phyloP scores from a whole-genome alignment of 2,797 vertebrate genomes.

The Lindbergichthys nudifrons region DNA sequence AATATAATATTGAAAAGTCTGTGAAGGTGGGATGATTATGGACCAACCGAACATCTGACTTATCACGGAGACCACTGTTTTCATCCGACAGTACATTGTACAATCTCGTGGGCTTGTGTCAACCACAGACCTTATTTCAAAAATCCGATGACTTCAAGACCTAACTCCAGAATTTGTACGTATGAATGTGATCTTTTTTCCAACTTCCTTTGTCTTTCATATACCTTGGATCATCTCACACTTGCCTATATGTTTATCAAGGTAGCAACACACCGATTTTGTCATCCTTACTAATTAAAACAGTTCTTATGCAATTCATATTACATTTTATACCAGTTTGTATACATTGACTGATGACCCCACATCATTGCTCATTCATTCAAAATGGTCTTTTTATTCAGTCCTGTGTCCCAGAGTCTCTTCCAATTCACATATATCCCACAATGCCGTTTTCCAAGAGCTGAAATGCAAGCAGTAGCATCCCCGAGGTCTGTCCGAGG shows the following conservation, averaged over 20 bases:
- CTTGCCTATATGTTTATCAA: no score
- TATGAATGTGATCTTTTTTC: no score
- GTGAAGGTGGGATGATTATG: no score
- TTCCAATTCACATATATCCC: slow-evolving; percentile 7
- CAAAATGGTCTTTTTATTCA: not conserved
- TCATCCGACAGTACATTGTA: no score
- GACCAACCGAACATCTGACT: no score
- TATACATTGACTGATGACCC: not conserved
- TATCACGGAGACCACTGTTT: no score
- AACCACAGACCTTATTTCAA: not conserved
- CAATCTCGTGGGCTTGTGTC: no score
- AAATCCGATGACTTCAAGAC: not conserved
- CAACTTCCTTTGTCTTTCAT: no score
- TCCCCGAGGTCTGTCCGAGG: slow-evolving; percentile 42
- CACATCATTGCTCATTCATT: not conserved
- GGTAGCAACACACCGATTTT: no score
- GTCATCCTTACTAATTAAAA: not conserved
- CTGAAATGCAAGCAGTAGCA: slow-evolving; percentile 5
- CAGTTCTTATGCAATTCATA: not conserved
- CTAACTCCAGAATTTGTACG: no score
- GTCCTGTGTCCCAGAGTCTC: not conserved
- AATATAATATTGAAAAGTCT: no score
- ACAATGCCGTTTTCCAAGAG: slow-evolving; percentile 23
- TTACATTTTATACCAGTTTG: not conserved
- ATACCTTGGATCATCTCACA: no score